Conservation (phyloP, 1,140 invertebrate genomes). For the Anoplophora glabripennis region DNA sequence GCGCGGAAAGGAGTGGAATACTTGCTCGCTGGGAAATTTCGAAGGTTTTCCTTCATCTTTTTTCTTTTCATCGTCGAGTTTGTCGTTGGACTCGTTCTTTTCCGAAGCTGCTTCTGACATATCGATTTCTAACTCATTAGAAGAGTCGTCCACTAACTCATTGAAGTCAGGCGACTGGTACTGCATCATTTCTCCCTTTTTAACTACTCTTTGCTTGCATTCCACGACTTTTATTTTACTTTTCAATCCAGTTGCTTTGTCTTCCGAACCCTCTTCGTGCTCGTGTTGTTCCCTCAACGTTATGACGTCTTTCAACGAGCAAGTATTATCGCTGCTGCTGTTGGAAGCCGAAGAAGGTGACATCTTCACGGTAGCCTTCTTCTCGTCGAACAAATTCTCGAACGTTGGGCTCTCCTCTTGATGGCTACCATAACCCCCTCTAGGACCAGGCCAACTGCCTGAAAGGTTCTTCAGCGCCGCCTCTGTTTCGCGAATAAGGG, state of each 20-base stretch:
- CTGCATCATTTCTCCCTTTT: slow-evolving; percentile 46
- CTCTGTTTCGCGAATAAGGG: slow-evolving; percentile 80
- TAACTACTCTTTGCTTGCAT: slow-evolving; percentile 40
- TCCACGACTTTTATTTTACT: slow-evolving; percentile 25
- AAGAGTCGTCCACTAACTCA: slow-evolving; percentile 74
- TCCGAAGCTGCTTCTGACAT: slow-evolving; percentile 63
- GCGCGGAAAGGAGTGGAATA: slow-evolving; percentile 49
- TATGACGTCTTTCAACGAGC: slow-evolving; percentile 64
- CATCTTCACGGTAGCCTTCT: slow-evolving; percentile 63
- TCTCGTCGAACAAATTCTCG: slow-evolving; percentile 82
- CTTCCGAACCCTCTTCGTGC: slow-evolving; percentile 40
- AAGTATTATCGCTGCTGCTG: slow-evolving; percentile 58
- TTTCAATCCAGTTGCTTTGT: slow-evolving; percentile 44
- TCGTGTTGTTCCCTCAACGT: slow-evolving; percentile 59
- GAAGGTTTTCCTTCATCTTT: slow-evolving; percentile 49
- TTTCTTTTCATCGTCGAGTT: slow-evolving; percentile 50
- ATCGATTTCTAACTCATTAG: slow-evolving; percentile 75
- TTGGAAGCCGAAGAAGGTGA: slow-evolving; percentile 61
- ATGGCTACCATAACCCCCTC: slow-evolving; percentile 61
- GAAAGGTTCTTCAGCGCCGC: slow-evolving; percentile 79
- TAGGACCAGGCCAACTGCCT: slow-evolving; percentile 71
- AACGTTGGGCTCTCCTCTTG: slow-evolving; percentile 75
- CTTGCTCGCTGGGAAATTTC: slow-evolving; percentile 47
- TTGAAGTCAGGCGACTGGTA: slow-evolving; percentile 75
- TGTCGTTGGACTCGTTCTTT: slow-evolving; percentile 39